Base-by-base conservation (phyloP, 1,140 invertebrate species). In the Batillaria attramentaria region DNA sequence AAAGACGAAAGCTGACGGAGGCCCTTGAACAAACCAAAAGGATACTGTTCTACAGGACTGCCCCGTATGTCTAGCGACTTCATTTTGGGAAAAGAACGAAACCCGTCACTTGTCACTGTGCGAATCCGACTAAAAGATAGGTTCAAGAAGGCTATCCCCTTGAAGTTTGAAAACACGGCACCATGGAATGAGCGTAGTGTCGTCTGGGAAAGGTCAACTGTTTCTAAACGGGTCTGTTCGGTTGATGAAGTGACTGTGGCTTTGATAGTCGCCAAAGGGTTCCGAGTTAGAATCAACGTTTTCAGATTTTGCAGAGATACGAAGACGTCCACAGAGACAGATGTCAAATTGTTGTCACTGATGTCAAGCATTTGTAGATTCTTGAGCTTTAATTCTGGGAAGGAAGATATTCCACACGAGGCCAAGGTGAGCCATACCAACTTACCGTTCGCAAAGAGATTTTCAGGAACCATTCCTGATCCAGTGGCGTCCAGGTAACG, bases 1-100 rank as follows among this genome's bases (percentile, higher is more conserved):
- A 86, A 18, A 3, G 60, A 35, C 18, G 65, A n/a, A 50, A 86
- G 79, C 18, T 76, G 75, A 18, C 18, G 39, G 31, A 80, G 69
- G 3, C 43, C 74, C 20, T 81, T 37, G 37, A 86, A 82, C 5
- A 83, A 73, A n/a, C 68, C 62, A 8, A 39, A 10, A 20, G 68
- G 73, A 33, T 81, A 79, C 10, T 39, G 10, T 1, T 33, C 31
- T 39, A 81, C 28, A 4, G 43, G 20, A 39, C 37, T 79, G 41
- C 42, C 37, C 5, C 57, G 35, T 35, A 81, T 37, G n/a, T 79
- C 62, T 37, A 81, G 42, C n/a, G 39, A 50, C n/a, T 50, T 39
- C 41, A 77, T 46, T 2, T n/a, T 16, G 18, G 41, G 68, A 28
- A n/a, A 1, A 20, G 3, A n/a, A n/a, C n/a, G 0, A 20, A 70